Evolutionary conservation across 2,797 vertebrate species (phyloP), one percentile per base, ranked within the genome.

Genomic region (Channallabes apus): DNA sequence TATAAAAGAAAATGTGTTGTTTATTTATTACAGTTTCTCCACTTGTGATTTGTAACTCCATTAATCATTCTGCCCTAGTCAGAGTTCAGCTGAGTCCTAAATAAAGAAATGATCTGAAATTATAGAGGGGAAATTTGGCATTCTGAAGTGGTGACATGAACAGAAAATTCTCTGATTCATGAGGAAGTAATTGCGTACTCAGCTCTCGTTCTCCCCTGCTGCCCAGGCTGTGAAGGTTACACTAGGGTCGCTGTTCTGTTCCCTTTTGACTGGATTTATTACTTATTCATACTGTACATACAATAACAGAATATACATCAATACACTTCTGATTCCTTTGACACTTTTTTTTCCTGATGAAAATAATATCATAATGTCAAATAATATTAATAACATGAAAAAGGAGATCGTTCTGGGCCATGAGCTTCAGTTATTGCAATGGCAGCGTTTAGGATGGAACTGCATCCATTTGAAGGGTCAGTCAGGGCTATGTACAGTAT

Each of bases 91-190:
- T 14, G 20, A 59, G 51, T 68, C 29, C 29, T 22, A 20, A 71
- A 82, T 69, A 82, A 68, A 54, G 71, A 51, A 82, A 71, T 2
- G 11, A 69, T 82, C 65, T 82, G 62, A 59, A n/a, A 58, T 56
- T 67, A 82, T n/a, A 29, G 51, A 56, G 12, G 18, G 51, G 12
- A 38, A 54, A 59, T 20, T 82, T 35, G 51, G 65, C 29, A 18
- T 38, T 59, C 54, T 59, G 54, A 59, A 71, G 54, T 82, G 80
- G 68, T 35, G 64, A 69, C 80, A 69, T 24, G 80, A 54, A 68
- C 80, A 82, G 64, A 82, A 82, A 82, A 56, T 56, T 6, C 46
- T 68, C 68, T 73, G 67, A 83, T 73, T 73, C 32, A 73, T 73
- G 51, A 61, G 68, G 56, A 83, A 27, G 54, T 65, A 24, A 2